A percentile compares a stretch with the other conserved stretches of the same genome.
These are phyloP conservation scores for Indri indri DNA, from an alignment of 2,113 vertebrate species.

Conservation along the genomic window DNA sequence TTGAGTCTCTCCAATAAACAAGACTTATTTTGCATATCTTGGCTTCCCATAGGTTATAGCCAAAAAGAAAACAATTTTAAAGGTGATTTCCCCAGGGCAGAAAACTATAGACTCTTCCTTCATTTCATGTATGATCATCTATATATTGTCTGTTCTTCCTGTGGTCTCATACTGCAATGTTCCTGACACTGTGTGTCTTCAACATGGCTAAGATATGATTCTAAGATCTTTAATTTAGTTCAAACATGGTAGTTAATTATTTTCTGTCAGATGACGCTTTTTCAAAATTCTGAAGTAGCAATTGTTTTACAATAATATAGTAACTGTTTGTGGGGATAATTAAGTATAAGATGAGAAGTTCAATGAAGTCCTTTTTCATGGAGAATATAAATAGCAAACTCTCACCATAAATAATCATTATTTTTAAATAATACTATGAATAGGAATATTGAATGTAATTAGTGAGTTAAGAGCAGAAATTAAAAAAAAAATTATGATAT, in stretches of 20 bases:
- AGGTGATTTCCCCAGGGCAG: neutral
- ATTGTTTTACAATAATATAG: neutral
- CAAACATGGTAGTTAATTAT: neutral
- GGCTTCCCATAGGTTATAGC: neutral
- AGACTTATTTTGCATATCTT: neutral
- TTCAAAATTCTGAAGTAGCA: neutral
- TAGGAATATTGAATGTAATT: neutral
- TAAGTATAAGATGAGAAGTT: neutral
- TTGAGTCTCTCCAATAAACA: neutral
- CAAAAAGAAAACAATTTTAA: neutral
- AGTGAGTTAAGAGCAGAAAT: neutral
- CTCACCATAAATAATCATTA: neutral
- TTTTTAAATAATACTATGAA: neutral
- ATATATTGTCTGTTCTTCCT: neutral
- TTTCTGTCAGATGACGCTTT: neutral
- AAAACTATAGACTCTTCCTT: neutral
- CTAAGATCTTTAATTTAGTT: neutral
- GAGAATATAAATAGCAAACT: neutral
- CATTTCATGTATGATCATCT: neutral
- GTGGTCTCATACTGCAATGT: neutral
- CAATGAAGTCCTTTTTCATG: neutral
- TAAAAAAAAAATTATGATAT: neutral
- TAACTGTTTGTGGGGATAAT: neutral
- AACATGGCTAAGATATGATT: neutral
- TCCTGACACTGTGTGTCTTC: neutral